Conservation (phyloP, 2,888 invertebrate species). For the Lycaena phlaeas region DNA sequence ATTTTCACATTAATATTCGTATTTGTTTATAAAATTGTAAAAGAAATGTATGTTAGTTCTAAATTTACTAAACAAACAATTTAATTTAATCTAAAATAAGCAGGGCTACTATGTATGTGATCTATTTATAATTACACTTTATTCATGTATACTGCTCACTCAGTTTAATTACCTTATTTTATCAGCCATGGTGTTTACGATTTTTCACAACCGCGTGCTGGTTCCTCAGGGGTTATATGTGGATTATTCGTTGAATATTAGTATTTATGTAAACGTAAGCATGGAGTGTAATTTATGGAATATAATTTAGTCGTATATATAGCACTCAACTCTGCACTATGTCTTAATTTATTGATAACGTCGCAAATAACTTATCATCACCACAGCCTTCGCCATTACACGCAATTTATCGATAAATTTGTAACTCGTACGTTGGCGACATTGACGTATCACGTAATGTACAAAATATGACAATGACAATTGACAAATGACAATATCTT, state of each 20-base stretch:
- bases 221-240: not conserved
- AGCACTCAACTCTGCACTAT: not conserved
- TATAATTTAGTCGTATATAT: no score
- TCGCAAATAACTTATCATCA: no score
- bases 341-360: not conserved
- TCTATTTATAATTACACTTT: not conserved
- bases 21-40: no score
- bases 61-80: no score
- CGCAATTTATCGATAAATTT: not conserved
- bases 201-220: constrained; percentile 4
- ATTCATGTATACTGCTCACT: not conserved
- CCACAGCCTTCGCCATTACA: constrained; percentile 2
- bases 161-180: constrained; percentile 45
- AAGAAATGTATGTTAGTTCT: no score
- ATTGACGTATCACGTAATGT: not conserved
- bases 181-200: constrained; percentile 36
- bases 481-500: not conserved
- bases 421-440: not conserved
- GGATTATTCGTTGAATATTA: not conserved
- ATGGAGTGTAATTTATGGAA: no score
- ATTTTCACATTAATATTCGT: no score
- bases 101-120: no score
- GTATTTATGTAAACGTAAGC: not conserved
- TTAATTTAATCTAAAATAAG: no score
- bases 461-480: not conserved